These are phyloP conservation scores for Clarias magur DNA, from an alignment of 2,113 vertebrate genomes.

Conservation along the genomic window DNA sequence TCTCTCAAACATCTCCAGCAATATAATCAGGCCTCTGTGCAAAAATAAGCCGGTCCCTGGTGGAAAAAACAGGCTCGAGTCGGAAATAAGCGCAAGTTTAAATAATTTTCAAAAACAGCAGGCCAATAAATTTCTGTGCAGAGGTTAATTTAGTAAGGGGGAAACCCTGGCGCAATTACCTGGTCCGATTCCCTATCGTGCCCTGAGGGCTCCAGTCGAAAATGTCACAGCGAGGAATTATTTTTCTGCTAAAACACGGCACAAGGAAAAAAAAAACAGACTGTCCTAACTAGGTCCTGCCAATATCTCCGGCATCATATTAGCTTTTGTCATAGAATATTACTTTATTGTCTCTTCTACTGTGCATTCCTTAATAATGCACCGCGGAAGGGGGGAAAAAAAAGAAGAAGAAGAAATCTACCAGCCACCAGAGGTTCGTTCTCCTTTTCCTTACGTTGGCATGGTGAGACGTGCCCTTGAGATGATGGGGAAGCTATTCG, in stretches of 20 bases:
- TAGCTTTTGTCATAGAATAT: constrained; percentile 64
- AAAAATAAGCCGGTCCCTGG: constrained; percentile 45
- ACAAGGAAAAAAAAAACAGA: constrained; percentile 67
- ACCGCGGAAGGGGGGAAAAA: neutral
- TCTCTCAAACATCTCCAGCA: constrained; percentile 61
- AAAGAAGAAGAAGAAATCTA: constrained; percentile 2
- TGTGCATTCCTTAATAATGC: constrained; percentile 49
- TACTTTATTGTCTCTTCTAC: constrained; percentile 47
- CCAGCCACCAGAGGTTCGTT: constrained; percentile 9
- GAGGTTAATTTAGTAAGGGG: constrained; percentile 77
- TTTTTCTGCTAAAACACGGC: constrained; percentile 58
- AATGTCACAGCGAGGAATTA: constrained; percentile 66
- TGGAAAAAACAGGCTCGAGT: constrained; percentile 26
- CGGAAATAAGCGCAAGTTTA: constrained; percentile 70
- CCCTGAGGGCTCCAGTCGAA: constrained; percentile 72
- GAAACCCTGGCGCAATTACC: constrained; percentile 74
- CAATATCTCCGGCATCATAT: constrained; percentile 69
- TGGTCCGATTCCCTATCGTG: constrained; percentile 70
- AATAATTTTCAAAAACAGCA: constrained; percentile 74
- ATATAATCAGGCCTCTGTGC: constrained; percentile 56
- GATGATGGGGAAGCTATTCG: constrained; percentile 31
- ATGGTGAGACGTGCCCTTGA: constrained; percentile 23
- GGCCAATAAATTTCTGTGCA: constrained; percentile 74
- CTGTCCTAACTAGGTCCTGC: constrained; percentile 65
- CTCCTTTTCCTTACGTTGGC: neutral